Base-by-base conservation (phyloP, 53 echinoderm and acorn worm species). In the Paracentrotus lividus region DNA sequence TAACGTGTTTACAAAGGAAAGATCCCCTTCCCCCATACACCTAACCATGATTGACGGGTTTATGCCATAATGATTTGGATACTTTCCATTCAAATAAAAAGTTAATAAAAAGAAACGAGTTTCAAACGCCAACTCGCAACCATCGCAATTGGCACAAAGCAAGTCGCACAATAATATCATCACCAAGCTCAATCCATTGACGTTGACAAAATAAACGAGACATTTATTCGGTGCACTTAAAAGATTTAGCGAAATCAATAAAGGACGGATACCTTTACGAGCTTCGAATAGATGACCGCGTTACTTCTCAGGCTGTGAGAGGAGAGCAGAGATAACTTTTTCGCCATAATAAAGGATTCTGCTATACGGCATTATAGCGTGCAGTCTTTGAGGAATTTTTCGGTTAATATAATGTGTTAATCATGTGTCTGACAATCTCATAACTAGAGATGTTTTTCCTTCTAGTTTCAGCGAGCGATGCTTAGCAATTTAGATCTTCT, bases 211-310 rank as follows among this genome's bases (percentile, higher is more conserved):
- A 40, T n/a, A n/a, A n/a, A n/a, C 20, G 72, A 20, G 72, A 40
- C 72, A 72, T 72, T 72, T 72, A 36, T 72, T 72, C 72, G 36
- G 40, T 18, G 72, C 40, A 72, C 72, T 72, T 72, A 72, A 40
- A 72, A 40, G 72, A 36, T 72, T 72, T 72, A 40, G 4, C 2
- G 18, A 40, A 72, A 72, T 72, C 72, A 72, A 72, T 72, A 72
- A 72, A 40, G 72, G 40, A 72, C 40, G 40, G 72, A 38, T 72
- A 40, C 18, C 72, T 72, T 72, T 20, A 36, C 16, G 72, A 72
- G 72, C 36, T 72, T 72, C 29, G 33, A 72, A 72, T 72, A 72
- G 18, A 72, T 72, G 40, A 72, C 72, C 72, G 72, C 36, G 36
- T 72, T 72, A 36, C 27, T n/a, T n/a, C n/a, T n/a, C n/a, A n/a